phyloP scores from a whole-genome alignment of 2,888 invertebrate species.

The Lasioglossum malachurum region DNA sequence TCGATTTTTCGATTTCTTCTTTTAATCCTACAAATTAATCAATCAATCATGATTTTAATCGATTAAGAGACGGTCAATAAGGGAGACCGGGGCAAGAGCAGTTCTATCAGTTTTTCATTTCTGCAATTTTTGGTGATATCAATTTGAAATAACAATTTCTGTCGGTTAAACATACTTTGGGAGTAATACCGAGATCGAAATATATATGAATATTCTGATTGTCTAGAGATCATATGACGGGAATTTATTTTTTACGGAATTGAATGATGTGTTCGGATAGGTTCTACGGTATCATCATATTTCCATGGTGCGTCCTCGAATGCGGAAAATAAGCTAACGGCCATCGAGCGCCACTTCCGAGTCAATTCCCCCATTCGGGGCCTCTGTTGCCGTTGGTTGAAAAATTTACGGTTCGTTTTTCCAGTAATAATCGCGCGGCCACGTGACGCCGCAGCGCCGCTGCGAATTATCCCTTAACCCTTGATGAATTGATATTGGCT shows the following conservation, averaged over 20 bases:
- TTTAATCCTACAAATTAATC: too few species aligned
- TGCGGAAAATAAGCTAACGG: neutral
- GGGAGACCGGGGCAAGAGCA: too few species aligned
- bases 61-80: neutral
- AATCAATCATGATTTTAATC: too few species aligned
- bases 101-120: too few species aligned
- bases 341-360: neutral
- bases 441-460: constrained; percentile 48
- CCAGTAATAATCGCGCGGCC: constrained; percentile 51
- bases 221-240: too few species aligned
- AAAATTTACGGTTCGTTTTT: constrained; percentile 55
- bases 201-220: too few species aligned
- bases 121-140: too few species aligned
- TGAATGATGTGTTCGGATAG: neutral
- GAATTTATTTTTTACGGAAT: neutral
- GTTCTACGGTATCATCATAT: neutral
- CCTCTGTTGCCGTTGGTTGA: neutral
- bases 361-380: neutral
- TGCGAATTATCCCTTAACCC: constrained; percentile 62
- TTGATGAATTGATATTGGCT: constrained; percentile 59
- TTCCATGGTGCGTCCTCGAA: neutral
- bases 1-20: too few species aligned
- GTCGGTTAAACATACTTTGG: too few species aligned
- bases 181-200: too few species aligned
- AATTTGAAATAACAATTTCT: too few species aligned